These are phyloP conservation scores for Galemys pyrenaicus DNA, from an alignment of 2,113 vertebrate species.

Conservation along the genomic window DNA sequence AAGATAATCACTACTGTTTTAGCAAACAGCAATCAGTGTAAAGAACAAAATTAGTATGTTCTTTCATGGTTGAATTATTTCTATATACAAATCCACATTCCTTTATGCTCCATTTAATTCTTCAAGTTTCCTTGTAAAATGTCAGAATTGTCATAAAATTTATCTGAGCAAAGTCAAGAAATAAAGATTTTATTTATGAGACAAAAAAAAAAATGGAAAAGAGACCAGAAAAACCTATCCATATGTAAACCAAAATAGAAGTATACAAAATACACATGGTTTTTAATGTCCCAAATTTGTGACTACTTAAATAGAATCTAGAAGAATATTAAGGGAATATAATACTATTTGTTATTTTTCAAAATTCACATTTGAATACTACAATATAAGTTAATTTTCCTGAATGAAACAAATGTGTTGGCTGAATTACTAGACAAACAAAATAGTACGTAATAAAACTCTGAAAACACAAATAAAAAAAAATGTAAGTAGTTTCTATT, in stretches of 20 bases:
- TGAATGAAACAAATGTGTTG: not conserved
- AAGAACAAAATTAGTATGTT: slow-evolving; percentile 55
- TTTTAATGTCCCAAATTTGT: not conserved
- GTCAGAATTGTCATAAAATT: slow-evolving; percentile 58
- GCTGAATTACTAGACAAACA: not conserved
- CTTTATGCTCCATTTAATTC: slow-evolving; percentile 66
- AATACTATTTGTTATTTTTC: not conserved
- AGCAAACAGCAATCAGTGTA: slow-evolving; percentile 53
- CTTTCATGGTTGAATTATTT: slow-evolving; percentile 55
- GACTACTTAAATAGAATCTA: not conserved
- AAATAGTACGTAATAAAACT: not conserved
- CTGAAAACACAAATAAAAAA: not conserved
- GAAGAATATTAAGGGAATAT: not conserved
- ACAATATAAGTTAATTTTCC: not conserved
- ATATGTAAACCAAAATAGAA: not conserved
- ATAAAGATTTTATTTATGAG: slow-evolving; percentile 43
- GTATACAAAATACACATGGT: not conserved
- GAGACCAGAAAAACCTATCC: not conserved
- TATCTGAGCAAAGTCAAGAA: slow-evolving; percentile 34
- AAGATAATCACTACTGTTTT: slow-evolving; percentile 50
- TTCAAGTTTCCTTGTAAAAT: slow-evolving; percentile 62
- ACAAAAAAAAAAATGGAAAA: not conserved
- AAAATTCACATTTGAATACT: slow-evolving; percentile 30
- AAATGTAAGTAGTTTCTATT: not conserved
- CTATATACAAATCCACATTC: slow-evolving; percentile 57